Percentiles rank a stretch among this genome's conserved stretches.
These are phyloP conservation scores for Euura lappo DNA, from an alignment of 1,140 invertebrate genomes.

Conservation along the genomic window DNA sequence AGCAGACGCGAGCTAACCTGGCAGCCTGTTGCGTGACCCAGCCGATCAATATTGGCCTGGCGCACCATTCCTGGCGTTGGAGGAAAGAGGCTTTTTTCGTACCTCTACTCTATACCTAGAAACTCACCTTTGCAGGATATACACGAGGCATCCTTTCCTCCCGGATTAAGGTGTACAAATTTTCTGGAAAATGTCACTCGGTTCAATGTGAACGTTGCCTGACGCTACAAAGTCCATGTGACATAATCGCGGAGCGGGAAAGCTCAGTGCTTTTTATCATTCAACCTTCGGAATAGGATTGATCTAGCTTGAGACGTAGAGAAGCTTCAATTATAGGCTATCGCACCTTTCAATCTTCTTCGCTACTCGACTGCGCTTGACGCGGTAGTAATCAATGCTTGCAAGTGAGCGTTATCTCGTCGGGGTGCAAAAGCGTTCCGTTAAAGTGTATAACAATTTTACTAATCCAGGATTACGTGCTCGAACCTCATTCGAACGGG, in stretches of 20 bases:
- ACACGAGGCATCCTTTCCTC: neutral
- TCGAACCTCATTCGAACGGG: too few species aligned
- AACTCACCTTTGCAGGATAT: neutral
- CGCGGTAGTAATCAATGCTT: neutral
- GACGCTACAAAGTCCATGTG: too few species aligned
- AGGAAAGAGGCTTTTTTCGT: too few species aligned
- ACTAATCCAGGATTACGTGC: too few species aligned
- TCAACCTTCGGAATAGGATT: too few species aligned
- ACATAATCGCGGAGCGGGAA: too few species aligned
- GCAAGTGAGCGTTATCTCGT: neutral
- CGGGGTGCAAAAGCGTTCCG: too few species aligned
- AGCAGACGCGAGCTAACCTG: conserved; percentile 23
- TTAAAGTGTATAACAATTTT: too few species aligned
- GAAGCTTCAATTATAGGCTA: neutral
- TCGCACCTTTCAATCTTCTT: conserved; percentile 1
- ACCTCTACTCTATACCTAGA: too few species aligned
- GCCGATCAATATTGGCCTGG: conserved; percentile 47
- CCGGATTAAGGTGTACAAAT: neutral
- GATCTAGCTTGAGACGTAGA: too few species aligned
- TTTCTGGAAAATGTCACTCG: neutral
- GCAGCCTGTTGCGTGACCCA: conserved; percentile 52
- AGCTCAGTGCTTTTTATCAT: too few species aligned
- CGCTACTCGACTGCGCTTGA: neutral
- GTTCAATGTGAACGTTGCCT: too few species aligned
- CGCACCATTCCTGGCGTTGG: conserved; percentile 30